A percentile compares a stretch with the other conserved stretches of the same genome.
Conservation (phyloP, 2,888 invertebrate genomes). For the Ptychoptera contaminata region DNA sequence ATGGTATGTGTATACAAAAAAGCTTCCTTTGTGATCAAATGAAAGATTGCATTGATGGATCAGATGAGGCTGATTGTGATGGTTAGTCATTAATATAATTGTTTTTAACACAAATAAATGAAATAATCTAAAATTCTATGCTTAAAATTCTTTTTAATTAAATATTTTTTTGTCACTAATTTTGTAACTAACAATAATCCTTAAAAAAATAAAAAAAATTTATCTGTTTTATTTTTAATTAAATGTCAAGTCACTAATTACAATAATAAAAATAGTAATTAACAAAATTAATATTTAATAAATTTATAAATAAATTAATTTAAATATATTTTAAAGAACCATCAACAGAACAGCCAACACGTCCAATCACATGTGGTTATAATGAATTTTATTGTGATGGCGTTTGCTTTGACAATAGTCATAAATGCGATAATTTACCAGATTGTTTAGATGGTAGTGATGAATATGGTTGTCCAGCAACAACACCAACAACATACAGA, state of each 20-base stretch:
- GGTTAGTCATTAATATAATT: background rate
- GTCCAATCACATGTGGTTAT: conserved; percentile 15
- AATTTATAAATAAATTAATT: no score
- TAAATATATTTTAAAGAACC: no score
- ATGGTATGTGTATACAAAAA: conserved; percentile 42
- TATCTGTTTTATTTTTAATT: no score
- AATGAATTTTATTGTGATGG: conserved; percentile 41
- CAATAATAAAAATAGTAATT: no score
- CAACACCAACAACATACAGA: conserved; percentile 2
- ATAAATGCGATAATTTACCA: conserved; percentile 41
- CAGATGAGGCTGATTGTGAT: conserved; percentile 35
- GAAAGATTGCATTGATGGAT: conserved; percentile 42
- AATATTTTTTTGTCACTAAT: background rate
- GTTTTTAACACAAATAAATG: background rate
- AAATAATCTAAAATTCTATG: background rate
- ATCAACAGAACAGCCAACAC: background rate
- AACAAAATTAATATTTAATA: no score
- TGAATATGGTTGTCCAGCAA: conserved; percentile 29
- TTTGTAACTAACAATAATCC: no score
- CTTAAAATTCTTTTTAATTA: background rate
- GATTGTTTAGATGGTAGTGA: conserved; percentile 49
- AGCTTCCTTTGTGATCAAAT: conserved; percentile 39
- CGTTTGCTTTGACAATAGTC: conserved; percentile 40
- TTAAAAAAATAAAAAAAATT: no score
- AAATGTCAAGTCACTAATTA: no score